Percentiles rank a stretch among this genome's conserved stretches.
Conservation (phyloP, 2,113 vertebrate species). For the Stomatorhinus ivindoensis region DNA sequence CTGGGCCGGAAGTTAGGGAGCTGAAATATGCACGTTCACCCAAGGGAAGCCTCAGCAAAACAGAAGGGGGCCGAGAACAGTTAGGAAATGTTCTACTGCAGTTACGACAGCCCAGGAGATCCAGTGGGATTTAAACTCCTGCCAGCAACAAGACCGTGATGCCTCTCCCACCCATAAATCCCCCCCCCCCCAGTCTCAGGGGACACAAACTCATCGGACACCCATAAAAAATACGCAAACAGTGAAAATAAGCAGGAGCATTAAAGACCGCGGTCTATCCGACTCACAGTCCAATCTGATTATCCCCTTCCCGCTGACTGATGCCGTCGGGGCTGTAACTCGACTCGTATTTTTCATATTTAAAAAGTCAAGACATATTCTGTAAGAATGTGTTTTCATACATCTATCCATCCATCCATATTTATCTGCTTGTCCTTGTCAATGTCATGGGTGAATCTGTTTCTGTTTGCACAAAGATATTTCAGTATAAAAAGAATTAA, state of each 20-base stretch:
- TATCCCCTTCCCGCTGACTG: background rate
- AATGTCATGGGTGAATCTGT: background rate
- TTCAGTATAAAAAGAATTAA: background rate
- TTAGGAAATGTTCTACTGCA: background rate
- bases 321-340: background rate
- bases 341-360: background rate
- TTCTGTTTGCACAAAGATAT: background rate
- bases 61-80: background rate
- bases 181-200: background rate
- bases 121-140: background rate
- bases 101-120: background rate
- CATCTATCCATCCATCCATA: background rate
- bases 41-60: background rate
- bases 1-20: background rate
- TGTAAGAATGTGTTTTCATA: background rate
- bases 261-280: background rate
- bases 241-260: background rate
- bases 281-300: background rate
- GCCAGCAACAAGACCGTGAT: background rate
- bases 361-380: background rate
- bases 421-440: background rate
- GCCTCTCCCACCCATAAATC: background rate
- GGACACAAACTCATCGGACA: background rate
- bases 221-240: background rate
- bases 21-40: background rate